Conservation (phyloP, 2,113 vertebrate species). For the Hipposideros armiger region DNA sequence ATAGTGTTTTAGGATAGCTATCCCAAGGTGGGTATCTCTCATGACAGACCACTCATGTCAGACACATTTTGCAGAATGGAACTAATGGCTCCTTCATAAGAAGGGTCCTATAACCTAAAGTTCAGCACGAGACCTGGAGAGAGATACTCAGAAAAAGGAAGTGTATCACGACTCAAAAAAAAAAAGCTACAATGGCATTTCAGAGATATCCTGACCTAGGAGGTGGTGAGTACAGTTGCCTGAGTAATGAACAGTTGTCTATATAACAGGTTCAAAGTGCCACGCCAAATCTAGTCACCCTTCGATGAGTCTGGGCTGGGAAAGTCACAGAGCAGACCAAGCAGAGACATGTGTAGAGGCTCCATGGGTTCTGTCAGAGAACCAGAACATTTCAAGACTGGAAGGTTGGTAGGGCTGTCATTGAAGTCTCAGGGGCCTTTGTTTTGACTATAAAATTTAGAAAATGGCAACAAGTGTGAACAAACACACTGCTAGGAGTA, state of each 20-base stretch:
- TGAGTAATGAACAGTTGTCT: not conserved
- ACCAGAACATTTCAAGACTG: not conserved
- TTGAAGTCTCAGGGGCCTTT: not conserved
- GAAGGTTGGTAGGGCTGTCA: not conserved
- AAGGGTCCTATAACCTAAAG: not conserved
- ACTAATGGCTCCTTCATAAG: not conserved
- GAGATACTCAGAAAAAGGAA: not conserved
- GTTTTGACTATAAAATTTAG: not conserved
- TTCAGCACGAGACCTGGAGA: not conserved
- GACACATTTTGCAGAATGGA: not conserved
- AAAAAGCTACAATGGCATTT: not conserved
- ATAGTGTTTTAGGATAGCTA: not conserved
- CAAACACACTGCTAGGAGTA: not conserved
- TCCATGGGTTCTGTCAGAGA: not conserved
- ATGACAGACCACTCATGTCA: not conserved
- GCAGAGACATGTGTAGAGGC: accelerated
- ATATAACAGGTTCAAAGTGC: not conserved
- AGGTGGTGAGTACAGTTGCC: not conserved
- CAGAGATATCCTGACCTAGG: not conserved
- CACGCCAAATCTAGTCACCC: not conserved
- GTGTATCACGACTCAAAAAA: not conserved
- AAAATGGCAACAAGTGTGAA: not conserved
- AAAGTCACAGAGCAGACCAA: not conserved
- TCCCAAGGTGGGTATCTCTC: not conserved
- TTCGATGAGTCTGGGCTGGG: not conserved